phyloP scores from a whole-genome alignment of 2,113 vertebrate genomes.

The Trematocara variabile region DNA sequence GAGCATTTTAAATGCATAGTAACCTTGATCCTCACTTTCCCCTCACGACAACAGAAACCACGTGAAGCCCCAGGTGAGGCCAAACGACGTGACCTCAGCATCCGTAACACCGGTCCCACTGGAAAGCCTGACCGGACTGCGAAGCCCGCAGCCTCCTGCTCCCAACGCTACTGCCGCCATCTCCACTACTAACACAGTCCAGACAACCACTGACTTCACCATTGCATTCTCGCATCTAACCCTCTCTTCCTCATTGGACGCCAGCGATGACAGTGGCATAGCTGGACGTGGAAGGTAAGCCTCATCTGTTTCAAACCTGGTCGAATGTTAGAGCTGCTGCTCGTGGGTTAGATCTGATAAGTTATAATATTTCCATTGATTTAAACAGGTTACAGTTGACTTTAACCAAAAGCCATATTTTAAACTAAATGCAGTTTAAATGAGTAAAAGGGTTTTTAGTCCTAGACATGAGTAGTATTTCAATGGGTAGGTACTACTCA shows the following conservation, averaged over 20 bases:
- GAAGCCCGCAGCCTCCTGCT: slow-evolving; percentile 74
- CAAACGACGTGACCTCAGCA: slow-evolving; percentile 64
- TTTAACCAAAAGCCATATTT: neutral
- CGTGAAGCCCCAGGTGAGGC: slow-evolving; percentile 87
- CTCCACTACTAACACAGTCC: slow-evolving; percentile 51
- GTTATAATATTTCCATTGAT: neutral
- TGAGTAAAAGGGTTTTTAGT: neutral
- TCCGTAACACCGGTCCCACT: slow-evolving; percentile 66
- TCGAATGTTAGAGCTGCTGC: neutral
- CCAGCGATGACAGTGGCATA: slow-evolving; percentile 77
- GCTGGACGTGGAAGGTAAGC: slow-evolving; percentile 85
- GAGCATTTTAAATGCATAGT: neutral
- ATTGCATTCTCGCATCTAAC: slow-evolving; percentile 71
- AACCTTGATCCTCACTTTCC: neutral
- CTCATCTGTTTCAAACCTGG: neutral
- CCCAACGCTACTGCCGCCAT: neutral
- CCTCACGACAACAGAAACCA: slow-evolving; percentile 71
- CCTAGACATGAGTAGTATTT: neutral
- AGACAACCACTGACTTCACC: slow-evolving; percentile 74
- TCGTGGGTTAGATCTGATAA: neutral
- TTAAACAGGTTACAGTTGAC: neutral
- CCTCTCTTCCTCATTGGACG: slow-evolving; percentile 75
- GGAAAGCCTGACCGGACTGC: slow-evolving; percentile 81
- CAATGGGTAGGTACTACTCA: neutral
- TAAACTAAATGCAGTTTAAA: neutral